These are phyloP conservation scores for Ceratosolen solmsi DNA, from an alignment of 1,140 invertebrate species.

Conservation along the genomic window DNA sequence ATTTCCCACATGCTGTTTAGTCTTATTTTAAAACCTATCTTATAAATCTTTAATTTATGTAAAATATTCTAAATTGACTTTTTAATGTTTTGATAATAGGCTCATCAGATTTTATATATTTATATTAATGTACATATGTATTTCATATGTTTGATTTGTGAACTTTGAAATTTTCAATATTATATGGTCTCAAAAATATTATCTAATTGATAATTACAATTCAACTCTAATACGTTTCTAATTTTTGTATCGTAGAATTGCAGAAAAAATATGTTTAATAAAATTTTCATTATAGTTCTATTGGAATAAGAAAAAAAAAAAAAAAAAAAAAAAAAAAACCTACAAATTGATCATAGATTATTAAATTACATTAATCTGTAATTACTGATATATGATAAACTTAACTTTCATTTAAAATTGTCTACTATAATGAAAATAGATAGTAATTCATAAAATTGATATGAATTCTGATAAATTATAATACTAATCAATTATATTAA, in stretches of 20 bases:
- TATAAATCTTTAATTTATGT: too few species aligned
- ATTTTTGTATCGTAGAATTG: neutral
- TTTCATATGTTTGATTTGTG: too few species aligned
- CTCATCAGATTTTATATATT: too few species aligned
- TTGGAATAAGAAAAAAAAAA: neutral
- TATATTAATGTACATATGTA: too few species aligned
- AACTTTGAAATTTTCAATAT: too few species aligned
- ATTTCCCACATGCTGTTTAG: too few species aligned
- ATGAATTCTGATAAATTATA: neutral
- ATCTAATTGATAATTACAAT: too few species aligned
- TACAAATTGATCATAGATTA: neutral
- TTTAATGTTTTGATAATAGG: too few species aligned
- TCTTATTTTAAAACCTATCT: too few species aligned
- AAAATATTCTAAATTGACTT: too few species aligned
- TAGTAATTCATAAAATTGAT: neutral
- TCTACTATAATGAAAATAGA: neutral
- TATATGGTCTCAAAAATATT: too few species aligned
- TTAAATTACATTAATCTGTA: conserved; percentile 4
- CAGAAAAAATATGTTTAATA: neutral
- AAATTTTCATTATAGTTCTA: neutral
- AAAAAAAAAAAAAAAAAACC: too few species aligned
- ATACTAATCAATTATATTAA: neutral
- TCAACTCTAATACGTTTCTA: neutral
- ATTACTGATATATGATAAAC: neutral
- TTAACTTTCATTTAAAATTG: neutral